Evolutionary conservation across 2,113 vertebrate genomes (phyloP).

Genomic region (Saguinus midas): DNA sequence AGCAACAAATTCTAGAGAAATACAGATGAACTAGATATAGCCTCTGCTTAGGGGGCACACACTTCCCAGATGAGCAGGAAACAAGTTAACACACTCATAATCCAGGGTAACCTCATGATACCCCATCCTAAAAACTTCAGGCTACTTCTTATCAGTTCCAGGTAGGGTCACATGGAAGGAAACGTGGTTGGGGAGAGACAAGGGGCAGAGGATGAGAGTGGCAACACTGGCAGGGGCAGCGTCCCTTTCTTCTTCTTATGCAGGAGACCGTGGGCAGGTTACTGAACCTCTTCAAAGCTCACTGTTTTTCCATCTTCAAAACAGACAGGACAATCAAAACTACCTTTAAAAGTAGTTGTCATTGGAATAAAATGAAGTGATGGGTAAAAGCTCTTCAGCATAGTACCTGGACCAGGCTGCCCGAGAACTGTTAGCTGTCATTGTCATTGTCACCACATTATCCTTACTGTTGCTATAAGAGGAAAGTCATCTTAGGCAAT

Average conservation of each 20-base stretch:
- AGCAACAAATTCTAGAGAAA: background rate
- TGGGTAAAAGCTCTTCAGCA: background rate
- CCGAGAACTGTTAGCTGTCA: background rate
- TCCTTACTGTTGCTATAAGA: background rate
- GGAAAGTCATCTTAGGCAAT: background rate
- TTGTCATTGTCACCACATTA: background rate
- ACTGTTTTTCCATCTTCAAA: conserved; percentile 1
- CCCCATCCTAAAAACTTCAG: background rate
- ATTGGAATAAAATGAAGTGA: background rate
- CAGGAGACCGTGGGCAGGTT: background rate
- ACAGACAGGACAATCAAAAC: background rate
- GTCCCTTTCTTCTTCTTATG: background rate
- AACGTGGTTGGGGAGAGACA: background rate
- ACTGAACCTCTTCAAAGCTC: background rate
- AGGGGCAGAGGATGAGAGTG: background rate
- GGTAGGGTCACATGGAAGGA: background rate
- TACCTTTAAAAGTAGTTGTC: background rate
- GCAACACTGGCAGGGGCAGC: rapidly evolving
- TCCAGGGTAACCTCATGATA: background rate
- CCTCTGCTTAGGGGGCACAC: background rate
- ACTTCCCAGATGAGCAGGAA: background rate
- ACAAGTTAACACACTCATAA: background rate
- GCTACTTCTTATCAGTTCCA: background rate
- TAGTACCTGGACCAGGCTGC: background rate
- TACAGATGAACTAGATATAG: background rate